Evolutionary conservation across 2,888 invertebrate genomes (phyloP).

Genomic region (Cosmia pyralina): DNA sequence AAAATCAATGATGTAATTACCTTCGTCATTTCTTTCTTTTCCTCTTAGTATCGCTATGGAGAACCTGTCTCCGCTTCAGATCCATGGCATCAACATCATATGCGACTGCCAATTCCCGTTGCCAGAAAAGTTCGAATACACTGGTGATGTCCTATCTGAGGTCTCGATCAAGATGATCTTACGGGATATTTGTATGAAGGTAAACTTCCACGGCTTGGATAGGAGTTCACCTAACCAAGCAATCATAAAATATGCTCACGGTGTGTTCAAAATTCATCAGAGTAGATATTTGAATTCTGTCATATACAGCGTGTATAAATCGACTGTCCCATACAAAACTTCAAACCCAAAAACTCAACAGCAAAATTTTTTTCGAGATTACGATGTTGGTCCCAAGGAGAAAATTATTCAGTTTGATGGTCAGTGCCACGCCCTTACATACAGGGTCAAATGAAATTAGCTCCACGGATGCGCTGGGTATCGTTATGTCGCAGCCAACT

Average conservation of each 20-base stretch:
- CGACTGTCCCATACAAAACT: not conserved
- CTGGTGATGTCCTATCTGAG: slow-evolving; percentile 70
- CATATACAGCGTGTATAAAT: not conserved
- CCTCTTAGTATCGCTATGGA: slow-evolving; percentile 70
- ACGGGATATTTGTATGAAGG: slow-evolving; percentile 79
- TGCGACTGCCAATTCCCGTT: slow-evolving; percentile 78
- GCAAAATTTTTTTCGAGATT: too few species aligned
- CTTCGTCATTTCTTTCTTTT: slow-evolving; percentile 11
- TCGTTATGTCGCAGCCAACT: too few species aligned
- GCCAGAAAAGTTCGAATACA: slow-evolving; percentile 72
- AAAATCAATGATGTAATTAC: not conserved
- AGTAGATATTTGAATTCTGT: not conserved
- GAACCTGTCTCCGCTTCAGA: slow-evolving; percentile 81
- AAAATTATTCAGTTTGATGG: too few species aligned
- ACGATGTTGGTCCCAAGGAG: too few species aligned
- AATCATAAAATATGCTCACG: not conserved
- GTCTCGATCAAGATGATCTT: slow-evolving; percentile 79
- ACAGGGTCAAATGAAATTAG: too few species aligned
- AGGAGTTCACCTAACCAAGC: too few species aligned
- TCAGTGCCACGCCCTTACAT: too few species aligned
- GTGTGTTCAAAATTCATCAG: not conserved
- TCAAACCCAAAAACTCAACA: too few species aligned
- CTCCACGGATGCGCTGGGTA: too few species aligned
- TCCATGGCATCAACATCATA: slow-evolving; percentile 80
- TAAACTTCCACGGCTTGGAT: slow-evolving; percentile 61